phyloP scores from a whole-genome alignment of 2,888 invertebrate genomes.

The Ptychoptera contaminata region DNA sequence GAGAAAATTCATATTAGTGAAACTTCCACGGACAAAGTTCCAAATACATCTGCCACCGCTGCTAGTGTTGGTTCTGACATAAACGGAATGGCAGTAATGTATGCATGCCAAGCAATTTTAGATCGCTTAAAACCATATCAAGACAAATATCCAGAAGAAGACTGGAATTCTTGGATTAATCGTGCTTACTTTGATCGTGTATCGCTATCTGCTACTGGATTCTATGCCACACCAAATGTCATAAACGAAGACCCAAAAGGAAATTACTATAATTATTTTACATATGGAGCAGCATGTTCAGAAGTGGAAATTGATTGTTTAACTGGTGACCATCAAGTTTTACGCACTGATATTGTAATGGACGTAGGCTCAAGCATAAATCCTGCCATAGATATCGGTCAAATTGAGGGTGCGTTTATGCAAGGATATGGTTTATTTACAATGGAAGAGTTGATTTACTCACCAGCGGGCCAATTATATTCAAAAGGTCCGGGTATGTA shows the following conservation, averaged over 20 bases:
- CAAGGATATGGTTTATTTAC: constrained; percentile 90
- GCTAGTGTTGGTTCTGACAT: constrained; percentile 80
- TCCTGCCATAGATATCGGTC: constrained; percentile 93
- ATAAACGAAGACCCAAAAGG: constrained; percentile 42
- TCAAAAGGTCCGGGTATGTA: constrained; percentile 88
- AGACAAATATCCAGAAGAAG: constrained; percentile 54
- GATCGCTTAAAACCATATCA: constrained; percentile 60
- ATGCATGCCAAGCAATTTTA: constrained; percentile 62
- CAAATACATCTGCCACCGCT: constrained; percentile 80
- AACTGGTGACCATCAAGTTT: constrained; percentile 82
- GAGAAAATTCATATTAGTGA: constrained; percentile 67
- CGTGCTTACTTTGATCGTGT: constrained; percentile 63
- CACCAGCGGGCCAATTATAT: constrained; percentile 63
- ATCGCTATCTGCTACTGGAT: constrained; percentile 69
- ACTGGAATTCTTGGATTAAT: constrained; percentile 73
- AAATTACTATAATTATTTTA: constrained; percentile 65
- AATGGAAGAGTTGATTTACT: constrained; percentile 77
- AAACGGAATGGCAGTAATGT: constrained; percentile 78
- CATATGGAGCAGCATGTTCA: constrained; percentile 70
- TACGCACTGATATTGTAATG: constrained; percentile 89
- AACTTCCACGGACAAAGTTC: constrained; percentile 78
- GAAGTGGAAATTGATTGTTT: constrained; percentile 89
- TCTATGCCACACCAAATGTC: constrained; percentile 55
- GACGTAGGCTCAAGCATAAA: constrained; percentile 90
- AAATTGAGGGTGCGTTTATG: constrained; percentile 88